phyloP scores from a whole-genome alignment of 92 coral and sea anemone genomes.

The Nematostella vectensis region DNA sequence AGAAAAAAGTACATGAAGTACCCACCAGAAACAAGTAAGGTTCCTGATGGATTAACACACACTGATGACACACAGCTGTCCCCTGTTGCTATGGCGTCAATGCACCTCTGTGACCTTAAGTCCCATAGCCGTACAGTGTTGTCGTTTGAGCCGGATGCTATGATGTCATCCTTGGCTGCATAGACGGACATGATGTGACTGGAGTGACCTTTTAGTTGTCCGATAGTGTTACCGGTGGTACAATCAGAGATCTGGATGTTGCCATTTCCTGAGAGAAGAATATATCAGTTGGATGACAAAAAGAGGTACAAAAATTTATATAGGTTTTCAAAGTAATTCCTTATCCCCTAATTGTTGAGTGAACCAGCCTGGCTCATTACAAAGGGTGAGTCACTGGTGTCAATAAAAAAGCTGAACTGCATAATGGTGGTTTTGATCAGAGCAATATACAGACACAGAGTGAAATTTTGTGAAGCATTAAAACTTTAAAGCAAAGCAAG shows the following conservation, averaged over 20 bases:
- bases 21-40: constrained; percentile 81
- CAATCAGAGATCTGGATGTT: constrained; percentile 79
- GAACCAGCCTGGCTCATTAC: no score
- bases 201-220: constrained; percentile 79
- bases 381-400: no score
- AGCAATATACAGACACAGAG: no score
- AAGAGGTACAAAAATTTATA: not conserved
- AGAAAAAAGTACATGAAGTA: no score
- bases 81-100: constrained; percentile 84
- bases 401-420: no score
- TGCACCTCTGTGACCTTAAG: constrained; percentile 82
- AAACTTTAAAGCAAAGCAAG: no score
- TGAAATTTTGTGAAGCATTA: no score
- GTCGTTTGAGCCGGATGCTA: constrained; percentile 95
- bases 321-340: not conserved
- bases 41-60: constrained; percentile 65
- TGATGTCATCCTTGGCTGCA: constrained; percentile 83
- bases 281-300: not conserved
- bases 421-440: no score
- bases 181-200: constrained; percentile 84
- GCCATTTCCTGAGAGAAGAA: constrained; percentile 56
- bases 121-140: constrained; percentile 97
- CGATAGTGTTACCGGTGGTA: constrained; percentile 81
- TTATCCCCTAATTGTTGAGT: no score
- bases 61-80: constrained; percentile 94